phyloP scores from a whole-genome alignment of 2,113 vertebrate species.

The Acrocephalus arundinaceus region DNA sequence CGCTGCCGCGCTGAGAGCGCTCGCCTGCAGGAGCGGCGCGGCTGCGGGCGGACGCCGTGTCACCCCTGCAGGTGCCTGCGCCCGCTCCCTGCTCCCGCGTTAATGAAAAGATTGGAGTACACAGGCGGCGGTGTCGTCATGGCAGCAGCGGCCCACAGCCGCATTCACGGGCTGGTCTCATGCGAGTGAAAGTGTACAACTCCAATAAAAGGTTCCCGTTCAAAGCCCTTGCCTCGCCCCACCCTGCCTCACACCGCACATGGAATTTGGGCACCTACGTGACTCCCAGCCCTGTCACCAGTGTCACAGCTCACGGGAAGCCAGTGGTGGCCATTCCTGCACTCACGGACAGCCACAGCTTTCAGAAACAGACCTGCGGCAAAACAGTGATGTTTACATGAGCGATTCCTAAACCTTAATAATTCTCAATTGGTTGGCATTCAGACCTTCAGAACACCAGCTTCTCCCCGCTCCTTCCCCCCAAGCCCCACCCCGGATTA shows the following conservation, averaged over 20 bases:
- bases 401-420: neutral
- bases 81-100: neutral
- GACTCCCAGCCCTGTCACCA: neutral
- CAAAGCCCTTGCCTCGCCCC: neutral
- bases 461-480: fast-evolving
- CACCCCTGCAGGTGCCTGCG: neutral
- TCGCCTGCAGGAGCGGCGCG: neutral
- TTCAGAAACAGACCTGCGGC: neutral
- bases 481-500: fast-evolving
- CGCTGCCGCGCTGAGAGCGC: neutral
- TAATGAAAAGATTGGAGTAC: neutral
- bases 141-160: neutral
- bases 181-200: neutral
- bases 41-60: too few relatives aligned
- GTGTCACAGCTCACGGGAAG: neutral
- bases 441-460: neutral
- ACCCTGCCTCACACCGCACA: fast-evolving
- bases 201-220: too few relatives aligned
- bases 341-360: fast-evolving
- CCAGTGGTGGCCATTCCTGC: fast-evolving
- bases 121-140: neutral
- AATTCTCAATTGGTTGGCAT: neutral
- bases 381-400: fast-evolving
- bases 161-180: fast-evolving
- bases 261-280: fast-evolving